A percentile compares a stretch with the other conserved stretches of the same genome.
Conservation (phyloP, 2,888 invertebrate genomes). For the Leptopilina drosophilae region DNA sequence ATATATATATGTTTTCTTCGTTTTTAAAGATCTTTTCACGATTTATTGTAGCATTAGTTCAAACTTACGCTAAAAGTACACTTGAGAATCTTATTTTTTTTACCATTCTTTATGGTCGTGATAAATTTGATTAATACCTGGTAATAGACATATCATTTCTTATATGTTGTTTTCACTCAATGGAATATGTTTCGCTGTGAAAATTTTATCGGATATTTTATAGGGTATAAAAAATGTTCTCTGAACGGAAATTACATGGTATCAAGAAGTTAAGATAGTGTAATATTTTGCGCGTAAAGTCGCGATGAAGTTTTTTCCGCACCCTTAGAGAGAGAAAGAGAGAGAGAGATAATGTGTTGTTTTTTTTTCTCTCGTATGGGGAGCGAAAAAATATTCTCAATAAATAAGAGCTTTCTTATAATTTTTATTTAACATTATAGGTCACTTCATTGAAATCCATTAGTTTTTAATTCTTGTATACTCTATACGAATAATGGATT, state of each 20-base stretch:
- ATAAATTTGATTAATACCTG: constrained; percentile 25
- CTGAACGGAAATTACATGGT: constrained; percentile 16
- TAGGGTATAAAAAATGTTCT: constrained; percentile 22
- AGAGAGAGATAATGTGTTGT: not conserved
- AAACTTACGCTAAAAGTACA: constrained; percentile 30
- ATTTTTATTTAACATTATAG: too few relatives aligned
- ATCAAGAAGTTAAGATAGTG: constrained; percentile 6
- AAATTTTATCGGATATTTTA: constrained; percentile 28
- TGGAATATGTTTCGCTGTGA: constrained; percentile 1
- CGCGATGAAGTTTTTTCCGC: not conserved
- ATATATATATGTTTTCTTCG: not conserved
- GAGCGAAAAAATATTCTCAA: too few relatives aligned
- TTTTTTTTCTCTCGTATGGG: not conserved
- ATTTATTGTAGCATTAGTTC: constrained; percentile 15
- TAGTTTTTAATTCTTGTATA: too few relatives aligned
- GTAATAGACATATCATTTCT: constrained; percentile 15
- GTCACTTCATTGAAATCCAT: too few relatives aligned
- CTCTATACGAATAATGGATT: too few relatives aligned
- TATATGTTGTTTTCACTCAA: constrained; percentile 12
- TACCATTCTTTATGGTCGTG: constrained; percentile 4
- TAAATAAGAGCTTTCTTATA: too few relatives aligned
- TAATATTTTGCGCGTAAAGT: constrained; percentile 2
- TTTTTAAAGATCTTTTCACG: constrained; percentile 12
- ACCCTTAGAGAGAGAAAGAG: not conserved
- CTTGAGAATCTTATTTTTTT: not conserved